Base-by-base conservation (phyloP, 2,113 vertebrate genomes). In the Thermophis baileyi region DNA sequence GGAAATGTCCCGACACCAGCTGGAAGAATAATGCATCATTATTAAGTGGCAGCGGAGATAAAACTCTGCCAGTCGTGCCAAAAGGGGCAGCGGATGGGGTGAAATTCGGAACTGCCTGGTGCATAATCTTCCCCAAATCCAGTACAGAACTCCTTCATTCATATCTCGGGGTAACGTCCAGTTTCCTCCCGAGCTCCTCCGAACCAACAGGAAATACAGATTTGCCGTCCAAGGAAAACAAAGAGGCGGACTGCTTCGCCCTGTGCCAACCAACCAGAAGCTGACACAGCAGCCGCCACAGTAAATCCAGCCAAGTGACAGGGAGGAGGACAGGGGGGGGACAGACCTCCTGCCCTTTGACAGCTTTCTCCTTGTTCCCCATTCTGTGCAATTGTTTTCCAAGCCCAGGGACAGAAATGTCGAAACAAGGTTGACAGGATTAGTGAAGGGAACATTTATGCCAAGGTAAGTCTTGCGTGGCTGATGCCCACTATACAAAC, bases 11-110 rank as follows among this genome's bases (percentile, higher is more conserved):
- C 3, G 47, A 22, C 93, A 89, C 95, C 91, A 18, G 35, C 92
- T 94, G 95, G 74, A 0, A 1, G 0, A 55, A 53, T 16, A 92
- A 44, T 87, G 22, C 25, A 92, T 51, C 2, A 47, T 95, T 4
- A 95, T 96, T 96, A 96, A 97, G 94, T 1, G 10, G 40, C 87
- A 87, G 46, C 46, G 25, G n/a, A 91, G 89, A 89, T 46, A 35
- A 35, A 63, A 25, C 47, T n/a, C 20, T 87, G 90, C 12, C 20
- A 4, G 40, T 85, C 11, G 1, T n/a, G 60, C 12, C 89, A 74
- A 30, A 81, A 50, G 20, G 0, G 51, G 0, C 9, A 46, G 91
- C 27, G 88, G 46, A 24, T 16, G 74, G 9, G 44, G 53, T 2
- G 9, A n/a, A 4, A 93, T 91, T 27, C 11, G 12, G 85, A 87